Conservation (phyloP, 2,797 vertebrate species). For the Hafferia zeledoni region DNA sequence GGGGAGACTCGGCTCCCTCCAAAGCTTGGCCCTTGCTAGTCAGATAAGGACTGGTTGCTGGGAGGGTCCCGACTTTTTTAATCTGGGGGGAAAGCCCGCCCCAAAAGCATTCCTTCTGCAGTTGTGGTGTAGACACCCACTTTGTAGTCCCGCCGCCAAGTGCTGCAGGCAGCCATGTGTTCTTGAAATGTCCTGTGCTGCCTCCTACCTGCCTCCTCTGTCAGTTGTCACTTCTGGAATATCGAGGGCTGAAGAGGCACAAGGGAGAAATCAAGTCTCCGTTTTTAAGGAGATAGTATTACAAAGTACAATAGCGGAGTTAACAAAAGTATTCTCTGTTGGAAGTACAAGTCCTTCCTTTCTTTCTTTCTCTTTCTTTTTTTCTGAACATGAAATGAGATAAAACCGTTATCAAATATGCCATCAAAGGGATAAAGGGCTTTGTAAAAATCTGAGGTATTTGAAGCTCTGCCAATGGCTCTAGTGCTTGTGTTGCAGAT, state of each 20-base stretch:
- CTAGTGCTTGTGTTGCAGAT: conserved; percentile 51
- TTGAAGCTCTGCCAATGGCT: conserved; percentile 64
- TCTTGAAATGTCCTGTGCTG: conserved; percentile 73
- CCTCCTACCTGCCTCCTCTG: conserved; percentile 73
- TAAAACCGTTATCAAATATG: conserved; percentile 74
- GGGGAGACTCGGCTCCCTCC: neutral
- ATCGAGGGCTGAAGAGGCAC: neutral
- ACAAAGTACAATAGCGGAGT: conserved; percentile 49
- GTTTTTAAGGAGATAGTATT: conserved; percentile 52
- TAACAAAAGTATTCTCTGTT: conserved; percentile 70
- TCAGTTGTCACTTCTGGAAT: neutral
- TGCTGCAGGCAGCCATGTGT: conserved; percentile 60
- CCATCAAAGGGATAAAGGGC: conserved; percentile 70
- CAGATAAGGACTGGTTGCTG: neutral
- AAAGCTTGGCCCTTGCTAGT: neutral
- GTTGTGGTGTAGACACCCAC: neutral
- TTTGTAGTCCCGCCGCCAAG: neutral
- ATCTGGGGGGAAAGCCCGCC: neutral
- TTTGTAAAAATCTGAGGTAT: conserved; percentile 69
- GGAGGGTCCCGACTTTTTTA: neutral
- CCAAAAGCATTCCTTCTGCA: neutral
- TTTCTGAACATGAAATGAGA: conserved; percentile 46
- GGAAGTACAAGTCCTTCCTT: conserved; percentile 33
- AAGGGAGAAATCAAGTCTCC: neutral
- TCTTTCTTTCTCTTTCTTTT: neutral